Evolutionary conservation across 2,888 invertebrate species (phyloP).

Genomic region (Ommatoiulus sabulosus): DNA sequence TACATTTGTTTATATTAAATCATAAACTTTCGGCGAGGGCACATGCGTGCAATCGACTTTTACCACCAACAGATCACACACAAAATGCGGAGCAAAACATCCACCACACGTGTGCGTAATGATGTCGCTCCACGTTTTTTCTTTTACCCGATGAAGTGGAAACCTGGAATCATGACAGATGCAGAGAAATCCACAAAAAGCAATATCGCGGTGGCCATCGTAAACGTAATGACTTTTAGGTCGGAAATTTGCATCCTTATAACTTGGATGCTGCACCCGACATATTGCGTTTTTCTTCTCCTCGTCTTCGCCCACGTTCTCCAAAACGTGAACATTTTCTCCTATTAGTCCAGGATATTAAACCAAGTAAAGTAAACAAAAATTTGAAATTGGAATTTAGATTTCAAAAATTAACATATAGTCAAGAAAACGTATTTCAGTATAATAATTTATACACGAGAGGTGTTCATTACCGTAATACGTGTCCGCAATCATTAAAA

Average conservation of each 20-base stretch:
- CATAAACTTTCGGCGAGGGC: neutral
- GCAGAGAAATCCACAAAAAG: neutral
- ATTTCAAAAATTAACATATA: neutral
- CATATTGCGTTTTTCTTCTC: neutral
- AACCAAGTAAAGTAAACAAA: neutral
- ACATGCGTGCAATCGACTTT: neutral
- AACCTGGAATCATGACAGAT: neutral
- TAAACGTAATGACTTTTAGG: slow-evolving; percentile 22
- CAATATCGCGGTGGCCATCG: neutral
- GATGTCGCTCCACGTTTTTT: neutral
- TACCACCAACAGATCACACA: neutral
- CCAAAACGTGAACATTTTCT: neutral
- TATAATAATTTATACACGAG: neutral
- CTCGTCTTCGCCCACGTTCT: neutral
- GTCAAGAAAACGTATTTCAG: neutral
- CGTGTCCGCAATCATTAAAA: no score
- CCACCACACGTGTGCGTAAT: neutral
- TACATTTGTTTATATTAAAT: slow-evolving; percentile 16
- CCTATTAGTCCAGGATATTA: neutral
- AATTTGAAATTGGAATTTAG: neutral
- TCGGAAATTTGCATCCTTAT: slow-evolving; percentile 26
- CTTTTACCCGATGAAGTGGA: neutral
- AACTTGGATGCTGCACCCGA: neutral
- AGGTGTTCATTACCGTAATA: no score
- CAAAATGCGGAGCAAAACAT: neutral